Base-by-base conservation (phyloP, 2,888 invertebrate species). In the Boloria selene region DNA sequence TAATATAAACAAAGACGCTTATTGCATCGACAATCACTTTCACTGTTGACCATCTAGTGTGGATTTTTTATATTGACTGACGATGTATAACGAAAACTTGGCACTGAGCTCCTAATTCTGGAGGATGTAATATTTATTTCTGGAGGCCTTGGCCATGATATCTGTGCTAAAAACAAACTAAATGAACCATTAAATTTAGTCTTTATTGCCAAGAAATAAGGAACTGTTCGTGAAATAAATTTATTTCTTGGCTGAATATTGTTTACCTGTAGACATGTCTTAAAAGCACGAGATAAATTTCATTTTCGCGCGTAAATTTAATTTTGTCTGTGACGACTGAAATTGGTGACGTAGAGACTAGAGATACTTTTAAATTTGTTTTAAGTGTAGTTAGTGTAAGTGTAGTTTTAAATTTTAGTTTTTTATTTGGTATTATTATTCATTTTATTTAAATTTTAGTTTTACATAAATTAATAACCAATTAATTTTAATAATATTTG, bases 101-200 rank as follows among this genome's bases (percentile, higher is more conserved):
- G 91, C 91, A 90, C 83, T 74, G 71, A 70, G 66, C 74, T 73
- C 72, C 73, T 72, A 70, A 72, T 75, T 77, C 89, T 91, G 90
- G 91, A 91, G 80, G 76, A 79, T 86, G 87, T 86, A 86, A 89
- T 77, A 88, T 88, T 88, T 91, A 91, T 91, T 91, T 91, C 90
- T 91, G 91, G 91, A 91, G 85, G 85, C 84, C 84, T 86, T 86
- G 82, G 78, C 83, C 79, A 81, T 74, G 72, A 75, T 75, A 76
- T 73, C 74, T 79, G 74, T 81, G 78, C 78, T 77, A 75, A 73
- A 74, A 75, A 74, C 75, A 74, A 74, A 74, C 70, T 69, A 68
- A 71, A 16, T 6, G 61, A 61, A 61, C 71, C 72, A 73, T 71
- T 74, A 70, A 79, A 71, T 77, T 66, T 79, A 70, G 72, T 68